Conservation (phyloP, 2,888 invertebrate genomes). For the Drosophila cracens region DNA sequence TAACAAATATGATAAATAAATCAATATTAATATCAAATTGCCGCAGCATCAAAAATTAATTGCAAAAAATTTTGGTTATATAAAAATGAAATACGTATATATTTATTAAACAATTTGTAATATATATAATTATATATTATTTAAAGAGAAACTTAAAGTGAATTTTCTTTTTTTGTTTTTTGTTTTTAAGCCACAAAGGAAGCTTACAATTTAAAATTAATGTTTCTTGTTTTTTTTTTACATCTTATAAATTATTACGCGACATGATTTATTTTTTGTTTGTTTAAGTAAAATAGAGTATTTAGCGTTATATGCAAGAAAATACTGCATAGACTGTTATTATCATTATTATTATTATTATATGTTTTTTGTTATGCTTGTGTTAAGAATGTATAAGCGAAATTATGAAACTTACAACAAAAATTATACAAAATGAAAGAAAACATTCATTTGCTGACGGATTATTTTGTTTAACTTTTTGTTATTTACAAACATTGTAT, state of each 20-base stretch:
- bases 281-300: conserved; percentile 46
- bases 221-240: conserved; percentile 33
- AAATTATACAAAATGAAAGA: conserved; percentile 68
- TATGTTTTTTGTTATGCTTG: conserved; percentile 28
- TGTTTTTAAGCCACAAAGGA: conserved; percentile 52
- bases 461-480: conserved; percentile 47
- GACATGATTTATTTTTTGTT: conserved; percentile 30
- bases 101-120: conserved; percentile 74
- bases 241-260: conserved; percentile 51
- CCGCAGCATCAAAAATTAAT: conserved; percentile 43
- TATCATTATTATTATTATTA: conserved; percentile 5
- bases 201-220: conserved; percentile 49
- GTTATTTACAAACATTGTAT: conserved; percentile 71
- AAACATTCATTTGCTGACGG: conserved; percentile 67
- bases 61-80: conserved; percentile 63
- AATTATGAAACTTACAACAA: conserved; percentile 66
- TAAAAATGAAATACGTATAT: conserved; percentile 75
- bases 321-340: conserved; percentile 68
- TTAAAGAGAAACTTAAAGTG: conserved; percentile 71
- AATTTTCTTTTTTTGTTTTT: conserved; percentile 21
- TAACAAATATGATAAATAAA: conserved; percentile 20
- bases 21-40: conserved; percentile 35
- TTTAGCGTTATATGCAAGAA: conserved; percentile 71
- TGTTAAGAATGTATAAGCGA: conserved; percentile 48
- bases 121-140: conserved; percentile 67